phyloP scores from a whole-genome alignment of 2,888 invertebrate genomes.

The Caenorhabditis virilis region DNA sequence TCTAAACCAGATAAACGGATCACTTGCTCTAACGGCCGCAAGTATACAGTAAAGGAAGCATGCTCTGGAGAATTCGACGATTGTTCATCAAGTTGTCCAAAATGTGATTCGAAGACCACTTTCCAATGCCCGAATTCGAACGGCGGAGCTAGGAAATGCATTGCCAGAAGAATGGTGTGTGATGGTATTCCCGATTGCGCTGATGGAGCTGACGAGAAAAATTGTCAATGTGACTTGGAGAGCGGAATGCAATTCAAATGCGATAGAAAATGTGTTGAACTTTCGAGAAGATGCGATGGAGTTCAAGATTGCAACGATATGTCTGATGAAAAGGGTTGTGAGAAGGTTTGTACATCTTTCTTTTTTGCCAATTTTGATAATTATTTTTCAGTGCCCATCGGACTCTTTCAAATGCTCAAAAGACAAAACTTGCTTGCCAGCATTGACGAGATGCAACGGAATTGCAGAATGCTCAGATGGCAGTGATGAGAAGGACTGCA shows the following conservation, averaged over 20 bases:
- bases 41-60: constrained; percentile 47
- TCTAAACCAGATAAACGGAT: constrained; percentile 5
- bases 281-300: constrained; percentile 47
- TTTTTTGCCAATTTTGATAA: no score
- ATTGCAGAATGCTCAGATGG: constrained; percentile 55
- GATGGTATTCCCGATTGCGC: constrained; percentile 54
- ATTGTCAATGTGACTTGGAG: constrained; percentile 41
- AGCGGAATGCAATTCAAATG: constrained; percentile 27
- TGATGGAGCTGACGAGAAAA: constrained; percentile 52
- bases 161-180: constrained; percentile 49
- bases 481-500: constrained; percentile 55
- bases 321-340: constrained; percentile 54
- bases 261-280: constrained; percentile 37
- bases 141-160: constrained; percentile 33
- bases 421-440: constrained; percentile 51
- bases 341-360: constrained; percentile 20
- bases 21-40: constrained; percentile 25
- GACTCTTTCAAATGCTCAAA: constrained; percentile 41
- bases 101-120: constrained; percentile 47
- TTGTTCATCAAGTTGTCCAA: constrained; percentile 36
- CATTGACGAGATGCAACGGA: constrained; percentile 53
- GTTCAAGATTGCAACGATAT: constrained; percentile 52
- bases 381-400: constrained; percentile 34
- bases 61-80: constrained; percentile 43
- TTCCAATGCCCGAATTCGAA: constrained; percentile 40